These are phyloP conservation scores for Avahi laniger DNA, from an alignment of 2,797 vertebrate species.

Conservation along the genomic window DNA sequence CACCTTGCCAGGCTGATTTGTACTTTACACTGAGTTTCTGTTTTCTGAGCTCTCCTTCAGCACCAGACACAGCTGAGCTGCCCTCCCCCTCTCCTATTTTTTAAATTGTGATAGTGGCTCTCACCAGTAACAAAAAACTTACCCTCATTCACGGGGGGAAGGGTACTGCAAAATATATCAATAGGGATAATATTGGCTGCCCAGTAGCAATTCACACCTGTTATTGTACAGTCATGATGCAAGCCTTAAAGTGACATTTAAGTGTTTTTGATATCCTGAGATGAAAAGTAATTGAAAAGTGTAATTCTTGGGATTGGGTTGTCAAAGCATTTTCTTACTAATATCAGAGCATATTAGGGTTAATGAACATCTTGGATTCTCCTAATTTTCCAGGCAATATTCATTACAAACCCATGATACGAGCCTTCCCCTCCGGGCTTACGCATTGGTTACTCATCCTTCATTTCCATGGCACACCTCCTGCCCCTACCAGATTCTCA, in stretches of 20 bases:
- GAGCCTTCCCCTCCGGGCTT: constrained; percentile 8
- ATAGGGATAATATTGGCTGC: neutral
- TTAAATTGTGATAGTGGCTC: neutral
- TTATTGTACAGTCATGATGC: neutral
- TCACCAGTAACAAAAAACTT: neutral
- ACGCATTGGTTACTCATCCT: neutral
- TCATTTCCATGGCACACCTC: neutral
- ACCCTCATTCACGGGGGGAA: neutral
- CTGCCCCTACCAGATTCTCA: neutral
- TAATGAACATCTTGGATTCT: constrained; percentile 54
- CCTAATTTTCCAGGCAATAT: constrained; percentile 33
- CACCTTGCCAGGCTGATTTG: neutral
- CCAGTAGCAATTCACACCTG: neutral
- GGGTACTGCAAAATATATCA: neutral
- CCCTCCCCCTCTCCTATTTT: neutral
- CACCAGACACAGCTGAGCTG: neutral
- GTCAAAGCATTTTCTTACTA: constrained; percentile 46
- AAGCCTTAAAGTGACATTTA: constrained; percentile 26
- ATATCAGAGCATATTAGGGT: constrained; percentile 22
- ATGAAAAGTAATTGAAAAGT: constrained; percentile 52
- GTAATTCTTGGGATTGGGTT: neutral
- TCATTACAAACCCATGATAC: neutral
- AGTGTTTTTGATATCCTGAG: constrained; percentile 24
- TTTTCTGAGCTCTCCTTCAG: neutral
- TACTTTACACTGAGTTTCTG: neutral